Evolutionary conservation across 2,797 vertebrate species (phyloP).

Genomic region (Ciconia nigra): DNA sequence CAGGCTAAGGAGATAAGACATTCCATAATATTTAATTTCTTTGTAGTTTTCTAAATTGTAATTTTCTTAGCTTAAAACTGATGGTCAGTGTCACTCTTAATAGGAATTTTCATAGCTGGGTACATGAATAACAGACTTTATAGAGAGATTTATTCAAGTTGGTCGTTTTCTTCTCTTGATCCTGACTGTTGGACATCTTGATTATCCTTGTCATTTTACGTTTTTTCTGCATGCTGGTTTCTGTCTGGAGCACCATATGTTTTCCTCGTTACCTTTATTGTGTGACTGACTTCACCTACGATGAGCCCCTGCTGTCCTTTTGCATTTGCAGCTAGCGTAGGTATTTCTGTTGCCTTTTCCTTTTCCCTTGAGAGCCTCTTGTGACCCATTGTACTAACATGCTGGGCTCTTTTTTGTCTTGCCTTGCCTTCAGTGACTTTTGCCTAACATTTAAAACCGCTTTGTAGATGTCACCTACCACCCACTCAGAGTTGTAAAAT

Average conservation of each 20-base stretch:
- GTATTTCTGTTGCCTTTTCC: not conserved
- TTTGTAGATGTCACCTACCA: not conserved
- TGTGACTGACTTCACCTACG: not conserved
- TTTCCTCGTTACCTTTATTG: not conserved
- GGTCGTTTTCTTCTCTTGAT: not conserved
- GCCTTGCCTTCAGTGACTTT: not conserved
- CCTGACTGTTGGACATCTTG: accelerated
- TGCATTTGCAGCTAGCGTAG: not conserved
- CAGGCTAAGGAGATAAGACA: not conserved
- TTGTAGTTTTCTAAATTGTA: not conserved
- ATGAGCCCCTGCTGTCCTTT: not conserved
- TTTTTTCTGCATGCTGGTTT: not conserved
- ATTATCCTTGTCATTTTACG: not conserved
- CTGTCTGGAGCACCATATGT: not conserved
- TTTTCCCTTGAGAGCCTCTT: not conserved
- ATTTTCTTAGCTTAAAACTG: not conserved
- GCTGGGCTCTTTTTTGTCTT: not conserved
- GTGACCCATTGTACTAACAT: not conserved
- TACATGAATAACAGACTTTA: not conserved
- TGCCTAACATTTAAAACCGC: not conserved
- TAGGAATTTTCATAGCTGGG: not conserved
- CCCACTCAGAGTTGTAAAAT: not conserved
- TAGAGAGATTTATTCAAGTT: not conserved
- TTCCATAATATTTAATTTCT: not conserved
- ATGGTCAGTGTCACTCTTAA: not conserved